phyloP scores from a whole-genome alignment of 2,797 vertebrate species.

The Streptopelia turtur region DNA sequence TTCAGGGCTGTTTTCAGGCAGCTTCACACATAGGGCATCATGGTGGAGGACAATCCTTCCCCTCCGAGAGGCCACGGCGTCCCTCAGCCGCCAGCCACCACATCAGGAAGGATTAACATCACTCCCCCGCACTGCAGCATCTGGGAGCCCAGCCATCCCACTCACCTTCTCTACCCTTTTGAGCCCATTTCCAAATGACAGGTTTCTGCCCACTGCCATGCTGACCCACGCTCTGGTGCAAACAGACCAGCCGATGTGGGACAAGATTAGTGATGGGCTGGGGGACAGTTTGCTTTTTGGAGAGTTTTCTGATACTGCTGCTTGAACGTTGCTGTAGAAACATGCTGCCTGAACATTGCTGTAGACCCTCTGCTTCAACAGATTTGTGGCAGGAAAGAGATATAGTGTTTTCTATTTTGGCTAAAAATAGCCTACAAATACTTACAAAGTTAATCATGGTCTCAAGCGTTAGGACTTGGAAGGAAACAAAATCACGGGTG shows the following conservation, averaged over 20 bases:
- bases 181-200: not conserved
- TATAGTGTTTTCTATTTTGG: not conserved
- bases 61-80: not conserved
- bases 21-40: not conserved
- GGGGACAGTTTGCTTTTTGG: not conserved
- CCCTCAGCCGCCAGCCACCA: not conserved
- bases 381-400: not conserved
- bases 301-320: not conserved
- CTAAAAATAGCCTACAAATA: not conserved
- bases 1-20: not conserved
- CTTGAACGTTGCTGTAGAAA: not conserved
- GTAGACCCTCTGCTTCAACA: not conserved
- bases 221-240: not conserved
- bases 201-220: not conserved
- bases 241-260: not conserved
- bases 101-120: not conserved
- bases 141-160: fast-evolving
- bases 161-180: not conserved
- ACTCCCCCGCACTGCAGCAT: not conserved
- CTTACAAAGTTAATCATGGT: not conserved
- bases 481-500: not conserved
- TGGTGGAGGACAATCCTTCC: not conserved
- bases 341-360: not conserved
- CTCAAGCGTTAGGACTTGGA: not conserved
- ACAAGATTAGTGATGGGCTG: not conserved